Evolutionary conservation across 2,888 invertebrate genomes (phyloP), one percentile per base, ranked within the genome.

Genomic region (Blastobasis adustella): DNA sequence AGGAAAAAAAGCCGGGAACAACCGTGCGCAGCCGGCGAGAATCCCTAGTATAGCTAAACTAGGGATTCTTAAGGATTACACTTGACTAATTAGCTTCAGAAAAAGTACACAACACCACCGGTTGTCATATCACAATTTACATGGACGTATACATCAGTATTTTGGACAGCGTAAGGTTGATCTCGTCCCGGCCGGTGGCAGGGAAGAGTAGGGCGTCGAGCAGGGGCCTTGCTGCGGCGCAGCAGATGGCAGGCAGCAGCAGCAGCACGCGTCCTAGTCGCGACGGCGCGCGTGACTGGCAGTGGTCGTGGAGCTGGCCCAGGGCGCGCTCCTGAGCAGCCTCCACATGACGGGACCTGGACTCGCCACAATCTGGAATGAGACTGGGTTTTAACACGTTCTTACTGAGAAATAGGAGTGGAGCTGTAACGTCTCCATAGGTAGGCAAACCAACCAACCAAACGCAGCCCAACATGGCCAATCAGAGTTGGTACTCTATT

Each of bases 241-340:
- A 73, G 57, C 82, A 91, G 38, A 92, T 90, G 36, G 92, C 90
- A 1, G 96, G 94, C 50, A 96, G 78, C 2, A 95, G 86, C 4
- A 96, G 82, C 60, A 96, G 86, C 4, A 96, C 80, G 60, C 93
- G 93, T 0, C 94, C 95, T 60, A 95, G 93, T 23, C 96, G 88
- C 0, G 90, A 84, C 0, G 90, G 77, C 7, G 79, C 78, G 52
- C 79, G 81, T 9, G 73, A 64, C 0, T 74, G 67, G 65, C 93
- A 93, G 71, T 95, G 92, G 62, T 94, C 94, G 63, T 93, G 93
- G 37, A 97, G 83, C 78, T 94, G 92, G 5, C 93, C 88, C 54
- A 95, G 92, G 0, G 94, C 93, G 73, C 96, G 95, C 61, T 96
- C 96, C 82, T 96, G 96, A 1, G 96, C 79, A 46, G 93, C 89